phyloP scores from a whole-genome alignment of 2,888 invertebrate genomes.

The Xylota segnis region DNA sequence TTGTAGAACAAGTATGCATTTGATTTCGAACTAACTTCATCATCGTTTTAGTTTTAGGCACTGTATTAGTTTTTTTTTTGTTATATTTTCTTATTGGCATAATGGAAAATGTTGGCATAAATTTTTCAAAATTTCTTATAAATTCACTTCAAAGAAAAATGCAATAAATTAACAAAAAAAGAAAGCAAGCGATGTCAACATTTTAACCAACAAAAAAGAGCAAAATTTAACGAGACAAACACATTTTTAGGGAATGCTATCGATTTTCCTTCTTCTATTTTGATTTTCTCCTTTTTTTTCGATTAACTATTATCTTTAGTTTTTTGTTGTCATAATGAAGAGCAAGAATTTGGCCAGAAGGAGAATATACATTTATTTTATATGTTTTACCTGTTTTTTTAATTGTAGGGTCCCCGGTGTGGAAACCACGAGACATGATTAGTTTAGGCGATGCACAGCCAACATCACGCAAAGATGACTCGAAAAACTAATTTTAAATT shows the following conservation, averaged over 20 bases:
- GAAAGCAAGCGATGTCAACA: constrained; percentile 84
- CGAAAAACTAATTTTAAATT: constrained; percentile 83
- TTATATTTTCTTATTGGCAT: constrained; percentile 70
- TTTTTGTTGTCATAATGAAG: constrained; percentile 73
- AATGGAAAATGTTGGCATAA: constrained; percentile 84
- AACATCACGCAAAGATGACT: constrained; percentile 85
- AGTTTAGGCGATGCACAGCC: constrained; percentile 86
- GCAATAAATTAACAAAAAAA: constrained; percentile 63
- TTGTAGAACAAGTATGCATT: constrained; percentile 50
- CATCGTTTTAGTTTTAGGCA: constrained; percentile 74
- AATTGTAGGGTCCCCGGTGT: constrained; percentile 98
- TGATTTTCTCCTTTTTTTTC: constrained; percentile 45
- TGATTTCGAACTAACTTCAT: constrained; percentile 32
- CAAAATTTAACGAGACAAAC: constrained; percentile 51
- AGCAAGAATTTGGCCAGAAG: constrained; percentile 69
- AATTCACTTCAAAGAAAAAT: constrained; percentile 66
- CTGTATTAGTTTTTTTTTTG: constrained; percentile 51
- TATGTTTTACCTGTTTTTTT: constrained; percentile 85
- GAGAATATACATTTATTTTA: constrained; percentile 81
- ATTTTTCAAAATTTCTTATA: constrained; percentile 77
- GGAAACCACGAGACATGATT: constrained; percentile 97
- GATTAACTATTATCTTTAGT: constrained; percentile 51
- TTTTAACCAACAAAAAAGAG: constrained; percentile 81
- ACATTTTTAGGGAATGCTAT: constrained; percentile 63
- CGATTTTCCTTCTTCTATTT: constrained; percentile 48